Conservation (phyloP, 2,797 vertebrate genomes). For the Vipera latastei region DNA sequence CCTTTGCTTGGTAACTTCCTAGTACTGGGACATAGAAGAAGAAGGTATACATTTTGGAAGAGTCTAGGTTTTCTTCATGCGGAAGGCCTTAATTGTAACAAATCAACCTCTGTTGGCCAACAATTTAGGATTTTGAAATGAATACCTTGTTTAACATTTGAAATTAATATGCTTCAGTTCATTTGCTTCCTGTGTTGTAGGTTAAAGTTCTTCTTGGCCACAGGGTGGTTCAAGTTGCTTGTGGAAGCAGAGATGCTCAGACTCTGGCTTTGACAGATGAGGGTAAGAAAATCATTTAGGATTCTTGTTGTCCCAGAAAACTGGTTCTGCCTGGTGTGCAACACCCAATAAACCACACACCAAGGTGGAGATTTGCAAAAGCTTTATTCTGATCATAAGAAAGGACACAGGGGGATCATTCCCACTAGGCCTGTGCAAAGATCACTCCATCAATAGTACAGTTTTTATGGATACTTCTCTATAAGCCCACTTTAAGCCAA, state of each 20-base stretch:
- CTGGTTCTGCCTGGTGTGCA: not conserved
- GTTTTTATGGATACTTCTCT: not conserved
- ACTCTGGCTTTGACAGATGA: constrained; percentile 96
- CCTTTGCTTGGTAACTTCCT: not conserved
- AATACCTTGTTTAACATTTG: not conserved
- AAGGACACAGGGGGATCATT: not conserved
- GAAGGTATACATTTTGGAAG: not conserved
- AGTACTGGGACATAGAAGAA: not conserved
- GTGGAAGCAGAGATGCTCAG: constrained; percentile 96
- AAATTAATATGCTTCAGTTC: not conserved
- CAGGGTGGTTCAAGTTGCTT: constrained; percentile 94
- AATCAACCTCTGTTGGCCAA: not conserved
- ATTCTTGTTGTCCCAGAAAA: not conserved
- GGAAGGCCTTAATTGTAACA: not conserved
- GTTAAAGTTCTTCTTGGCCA: constrained; percentile 97
- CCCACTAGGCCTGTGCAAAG: not conserved
- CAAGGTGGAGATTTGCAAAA: not conserved
- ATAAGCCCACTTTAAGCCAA: not conserved
- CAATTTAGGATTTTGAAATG: not conserved
- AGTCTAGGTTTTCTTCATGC: not conserved
- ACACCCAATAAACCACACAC: not conserved
- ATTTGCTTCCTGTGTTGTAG: constrained; percentile 62
- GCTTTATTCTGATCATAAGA: not conserved
- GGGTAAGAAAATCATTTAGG: constrained; percentile 71
- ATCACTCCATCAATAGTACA: not conserved